These are phyloP conservation scores for Momotus momota DNA, from an alignment of 2,797 vertebrate genomes.

Conservation along the genomic window DNA sequence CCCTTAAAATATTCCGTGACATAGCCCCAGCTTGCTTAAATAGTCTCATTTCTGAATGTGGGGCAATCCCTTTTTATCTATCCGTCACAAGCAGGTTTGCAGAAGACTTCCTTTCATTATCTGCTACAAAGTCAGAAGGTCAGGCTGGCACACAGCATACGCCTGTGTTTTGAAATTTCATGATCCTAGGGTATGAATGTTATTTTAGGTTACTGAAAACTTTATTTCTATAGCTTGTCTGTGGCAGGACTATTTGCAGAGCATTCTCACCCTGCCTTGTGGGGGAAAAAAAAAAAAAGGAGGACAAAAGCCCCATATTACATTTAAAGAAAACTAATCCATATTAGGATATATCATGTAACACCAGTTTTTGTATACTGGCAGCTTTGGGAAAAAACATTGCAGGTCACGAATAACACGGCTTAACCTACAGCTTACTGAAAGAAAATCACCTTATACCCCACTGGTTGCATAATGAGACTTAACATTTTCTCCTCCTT, in stretches of 20 bases:
- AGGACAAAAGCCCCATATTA: rapidly evolving
- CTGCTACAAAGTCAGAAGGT: not conserved
- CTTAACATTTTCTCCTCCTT: not conserved
- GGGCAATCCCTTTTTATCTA: not conserved
- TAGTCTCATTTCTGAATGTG: not conserved
- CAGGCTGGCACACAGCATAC: not conserved
- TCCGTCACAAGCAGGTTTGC: not conserved
- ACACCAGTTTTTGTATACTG: not conserved
- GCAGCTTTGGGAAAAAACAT: not conserved
- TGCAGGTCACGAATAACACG: not conserved
- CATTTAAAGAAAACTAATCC: not conserved
- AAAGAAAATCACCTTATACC: not conserved
- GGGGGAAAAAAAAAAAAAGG: rapidly evolving
- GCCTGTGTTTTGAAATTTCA: not conserved
- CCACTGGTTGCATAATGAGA: not conserved
- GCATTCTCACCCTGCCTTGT: not conserved
- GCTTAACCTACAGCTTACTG: not conserved
- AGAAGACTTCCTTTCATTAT: conserved; percentile 23
- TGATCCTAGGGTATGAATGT: not conserved
- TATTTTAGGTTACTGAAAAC: conserved; percentile 7
- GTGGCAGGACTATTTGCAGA: not conserved
- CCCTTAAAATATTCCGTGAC: not conserved
- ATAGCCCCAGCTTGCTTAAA: not conserved
- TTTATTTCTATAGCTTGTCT: not conserved
- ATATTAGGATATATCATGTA: not conserved